Conservation (phyloP, 2,797 vertebrate species). For the Manis pentadactyla region DNA sequence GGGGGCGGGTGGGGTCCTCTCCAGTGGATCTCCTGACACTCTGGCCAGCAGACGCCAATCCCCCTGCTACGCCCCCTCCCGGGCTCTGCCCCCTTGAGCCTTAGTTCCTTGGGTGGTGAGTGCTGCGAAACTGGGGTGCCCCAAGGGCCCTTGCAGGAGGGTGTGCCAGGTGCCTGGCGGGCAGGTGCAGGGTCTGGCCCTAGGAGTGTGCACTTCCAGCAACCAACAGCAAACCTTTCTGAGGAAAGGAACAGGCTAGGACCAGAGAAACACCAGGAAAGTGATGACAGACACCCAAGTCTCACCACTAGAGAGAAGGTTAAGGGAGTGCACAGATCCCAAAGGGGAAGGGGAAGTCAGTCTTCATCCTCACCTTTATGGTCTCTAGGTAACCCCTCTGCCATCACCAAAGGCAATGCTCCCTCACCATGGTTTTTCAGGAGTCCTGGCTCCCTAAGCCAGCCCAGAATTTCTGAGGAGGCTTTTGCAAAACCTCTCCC, state of each 20-base stretch:
- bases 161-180: not conserved
- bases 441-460: not conserved
- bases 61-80: not conserved
- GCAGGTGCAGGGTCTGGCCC: accelerated
- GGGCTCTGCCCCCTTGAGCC: not conserved
- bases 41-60: not conserved
- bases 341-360: not conserved
- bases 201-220: not conserved
- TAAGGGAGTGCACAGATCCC: not conserved
- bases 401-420: not conserved
- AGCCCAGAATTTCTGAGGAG: constrained; percentile 29
- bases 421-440: not conserved
- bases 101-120: not conserved
- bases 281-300: not conserved
- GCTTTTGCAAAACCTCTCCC: not conserved
- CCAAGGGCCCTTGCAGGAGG: not conserved
- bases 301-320: not conserved
- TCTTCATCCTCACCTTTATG: not conserved
- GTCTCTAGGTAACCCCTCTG: not conserved
- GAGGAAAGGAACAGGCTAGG: not conserved
- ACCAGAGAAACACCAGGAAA: not conserved
- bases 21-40: not conserved
- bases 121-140: not conserved
- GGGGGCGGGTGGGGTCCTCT: not conserved
- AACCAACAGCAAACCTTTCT: not conserved